Conservation (phyloP, 2,888 invertebrate species). For the Tetheella fluctuosa region DNA sequence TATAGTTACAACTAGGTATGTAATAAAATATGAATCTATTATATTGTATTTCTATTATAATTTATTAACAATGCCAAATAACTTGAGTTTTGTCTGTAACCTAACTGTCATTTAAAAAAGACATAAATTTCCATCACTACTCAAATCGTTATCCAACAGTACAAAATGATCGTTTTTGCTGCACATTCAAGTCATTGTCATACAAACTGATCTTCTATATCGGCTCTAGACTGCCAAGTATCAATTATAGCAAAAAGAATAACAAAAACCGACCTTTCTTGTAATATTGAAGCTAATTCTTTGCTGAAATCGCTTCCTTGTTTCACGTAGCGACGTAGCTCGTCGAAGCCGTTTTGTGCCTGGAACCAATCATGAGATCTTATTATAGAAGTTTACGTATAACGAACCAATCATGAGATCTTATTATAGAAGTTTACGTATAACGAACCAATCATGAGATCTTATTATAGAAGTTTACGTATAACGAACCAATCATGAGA, state of each 20-base stretch:
- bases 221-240: constrained; percentile 5
- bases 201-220: neutral
- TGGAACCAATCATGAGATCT: constrained; percentile 80
- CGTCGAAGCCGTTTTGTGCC: constrained; percentile 97
- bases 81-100: neutral
- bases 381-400: neutral
- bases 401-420: constrained; percentile 65
- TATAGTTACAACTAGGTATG: too few species aligned
- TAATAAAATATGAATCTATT: too few species aligned
- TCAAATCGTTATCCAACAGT: neutral
- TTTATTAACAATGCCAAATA: constrained; percentile 1
- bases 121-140: neutral
- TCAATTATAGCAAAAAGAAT: neutral
- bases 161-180: neutral
- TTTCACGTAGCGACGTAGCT: constrained; percentile 95
- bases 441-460: constrained; percentile 67
- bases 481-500: constrained; percentile 67
- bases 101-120: neutral
- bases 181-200: constrained; percentile 10
- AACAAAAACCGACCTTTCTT: constrained; percentile 90
- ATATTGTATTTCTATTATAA: too few species aligned
- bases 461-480: neutral
- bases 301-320: constrained; percentile 98
- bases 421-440: neutral
- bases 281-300: constrained; percentile 93